Conservation (phyloP, 2,888 invertebrate genomes). For the Chaetoderma sp. region DNA sequence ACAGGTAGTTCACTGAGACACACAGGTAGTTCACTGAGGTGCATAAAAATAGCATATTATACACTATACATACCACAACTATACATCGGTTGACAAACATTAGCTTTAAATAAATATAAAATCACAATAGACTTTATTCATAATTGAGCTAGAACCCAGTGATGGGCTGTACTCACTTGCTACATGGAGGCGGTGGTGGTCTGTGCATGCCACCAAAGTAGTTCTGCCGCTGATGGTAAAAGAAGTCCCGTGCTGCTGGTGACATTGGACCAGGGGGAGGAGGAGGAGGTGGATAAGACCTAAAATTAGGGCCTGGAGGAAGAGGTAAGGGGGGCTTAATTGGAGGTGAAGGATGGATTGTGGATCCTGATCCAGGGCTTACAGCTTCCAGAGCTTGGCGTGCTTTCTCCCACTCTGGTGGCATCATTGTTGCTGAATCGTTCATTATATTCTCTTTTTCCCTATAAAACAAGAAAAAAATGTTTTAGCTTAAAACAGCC, state of each 20-base stretch:
- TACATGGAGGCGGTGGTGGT: too few species aligned
- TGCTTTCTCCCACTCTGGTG: conserved; percentile 59
- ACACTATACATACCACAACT: too few species aligned
- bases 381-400: conserved; percentile 55
- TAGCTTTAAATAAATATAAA: too few species aligned
- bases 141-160: too few species aligned
- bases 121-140: too few species aligned
- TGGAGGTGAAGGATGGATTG: neutral
- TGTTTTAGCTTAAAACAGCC: too few species aligned
- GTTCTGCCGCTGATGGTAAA: neutral
- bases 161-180: too few species aligned
- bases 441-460: conserved; percentile 15
- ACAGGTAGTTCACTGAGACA: too few species aligned
- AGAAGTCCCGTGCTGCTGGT: neutral
- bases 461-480: too few species aligned
- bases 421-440: conserved; percentile 27
- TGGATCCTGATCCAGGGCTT: neutral
- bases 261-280: conserved; percentile 8
- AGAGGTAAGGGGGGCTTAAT: conserved; percentile 21
- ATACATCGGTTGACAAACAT: too few species aligned
- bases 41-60: too few species aligned
- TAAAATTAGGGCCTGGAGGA: conserved; percentile 20
- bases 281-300: conserved; percentile 18
- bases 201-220: neutral
- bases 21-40: too few species aligned